phyloP scores from a whole-genome alignment of 2,888 invertebrate genomes.

The Trachelus tabidus region DNA sequence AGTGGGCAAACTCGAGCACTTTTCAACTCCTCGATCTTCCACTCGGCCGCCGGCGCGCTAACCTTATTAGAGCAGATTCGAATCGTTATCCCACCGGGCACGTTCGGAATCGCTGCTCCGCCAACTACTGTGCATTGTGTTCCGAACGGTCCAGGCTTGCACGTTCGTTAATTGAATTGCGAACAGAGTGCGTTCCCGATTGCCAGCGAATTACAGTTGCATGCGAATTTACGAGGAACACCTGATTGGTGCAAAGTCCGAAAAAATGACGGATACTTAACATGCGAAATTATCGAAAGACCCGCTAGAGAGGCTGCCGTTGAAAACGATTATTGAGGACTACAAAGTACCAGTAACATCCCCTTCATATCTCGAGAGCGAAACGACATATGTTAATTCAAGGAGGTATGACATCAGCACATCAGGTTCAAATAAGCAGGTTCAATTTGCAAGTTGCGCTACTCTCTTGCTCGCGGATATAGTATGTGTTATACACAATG shows the following conservation, averaged over 20 bases:
- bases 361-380: neutral
- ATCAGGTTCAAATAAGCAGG: constrained; percentile 21
- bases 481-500: constrained; percentile 12
- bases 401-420: neutral
- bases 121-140: neutral
- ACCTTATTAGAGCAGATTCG: constrained; percentile 54
- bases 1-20: constrained; percentile 39
- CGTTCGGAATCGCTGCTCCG: neutral
- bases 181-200: neutral
- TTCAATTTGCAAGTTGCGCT: constrained; percentile 22
- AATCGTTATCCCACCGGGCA: constrained; percentile 43
- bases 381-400: neutral
- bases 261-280: neutral
- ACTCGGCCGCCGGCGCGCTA: constrained; percentile 34
- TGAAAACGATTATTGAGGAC: neutral
- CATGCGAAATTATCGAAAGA: neutral
- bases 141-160: neutral
- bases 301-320: neutral
- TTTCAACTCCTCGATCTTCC: constrained; percentile 29
- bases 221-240: neutral
- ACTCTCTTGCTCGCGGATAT: neutral
- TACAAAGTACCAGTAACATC: neutral
- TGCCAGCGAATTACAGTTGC: neutral
- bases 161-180: neutral
- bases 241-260: neutral